These are phyloP conservation scores for Alcis repandata DNA, from an alignment of 2,888 invertebrate genomes.

Conservation along the genomic window DNA sequence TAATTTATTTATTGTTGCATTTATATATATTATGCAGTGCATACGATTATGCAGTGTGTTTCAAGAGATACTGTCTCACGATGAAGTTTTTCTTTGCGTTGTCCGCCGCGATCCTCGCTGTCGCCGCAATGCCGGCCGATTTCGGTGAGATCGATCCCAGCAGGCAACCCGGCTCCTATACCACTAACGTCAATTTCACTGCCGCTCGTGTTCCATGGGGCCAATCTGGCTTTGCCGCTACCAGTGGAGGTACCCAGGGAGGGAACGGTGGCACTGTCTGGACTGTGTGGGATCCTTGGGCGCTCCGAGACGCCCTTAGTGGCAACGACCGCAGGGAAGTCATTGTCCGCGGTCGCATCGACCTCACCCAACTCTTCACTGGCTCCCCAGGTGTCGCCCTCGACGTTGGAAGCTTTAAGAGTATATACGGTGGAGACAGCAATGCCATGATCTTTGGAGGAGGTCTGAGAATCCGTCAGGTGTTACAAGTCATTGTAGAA, in stretches of 20 bases:
- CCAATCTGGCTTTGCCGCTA: conserved; percentile 15
- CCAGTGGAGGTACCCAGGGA: conserved; percentile 17
- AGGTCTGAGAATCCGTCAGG: conserved; percentile 5
- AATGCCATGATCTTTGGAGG: conserved; percentile 30
- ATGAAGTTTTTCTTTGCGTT: conserved; percentile 17
- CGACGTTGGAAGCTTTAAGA: conserved; percentile 19
- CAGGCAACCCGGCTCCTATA: conserved; percentile 6
- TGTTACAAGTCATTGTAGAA: conserved; percentile 20
- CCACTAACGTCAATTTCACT: conserved; percentile 9
- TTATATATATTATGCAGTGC: background rate
- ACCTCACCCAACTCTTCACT: conserved; percentile 22
- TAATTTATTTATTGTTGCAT: background rate
- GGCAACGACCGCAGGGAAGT: conserved; percentile 16
- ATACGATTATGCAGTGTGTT: background rate
- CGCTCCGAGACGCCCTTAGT: conserved; percentile 21
- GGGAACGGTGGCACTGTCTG: conserved; percentile 24
- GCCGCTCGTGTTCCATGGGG: conserved; percentile 11
- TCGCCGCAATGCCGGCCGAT: conserved; percentile 2
- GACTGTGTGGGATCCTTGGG: conserved; percentile 35
- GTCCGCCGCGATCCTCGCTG: conserved; percentile 2
- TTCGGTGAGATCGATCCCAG: conserved; percentile 6
- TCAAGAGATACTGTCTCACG: background rate
- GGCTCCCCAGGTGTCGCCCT: conserved; percentile 27
- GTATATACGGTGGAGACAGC: conserved; percentile 26
- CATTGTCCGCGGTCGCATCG: conserved; percentile 25